These are phyloP conservation scores for Silvanus unidentatus DNA, from an alignment of 2,888 invertebrate genomes.

Conservation along the genomic window DNA sequence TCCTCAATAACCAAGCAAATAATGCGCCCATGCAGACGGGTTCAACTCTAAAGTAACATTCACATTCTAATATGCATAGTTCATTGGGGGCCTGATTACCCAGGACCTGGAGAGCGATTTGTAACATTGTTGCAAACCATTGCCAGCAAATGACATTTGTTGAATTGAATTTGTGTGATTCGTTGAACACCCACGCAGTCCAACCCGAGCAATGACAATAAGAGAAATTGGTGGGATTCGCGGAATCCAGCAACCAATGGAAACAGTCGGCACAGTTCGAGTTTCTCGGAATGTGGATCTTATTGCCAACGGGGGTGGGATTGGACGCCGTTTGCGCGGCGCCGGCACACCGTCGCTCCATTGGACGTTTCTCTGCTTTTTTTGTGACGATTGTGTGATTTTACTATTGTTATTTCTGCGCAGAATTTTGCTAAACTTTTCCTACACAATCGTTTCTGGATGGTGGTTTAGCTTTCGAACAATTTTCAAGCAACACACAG, in stretches of 20 bases:
- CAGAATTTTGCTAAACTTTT: conserved; percentile 11
- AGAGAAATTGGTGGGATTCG: conserved; percentile 46
- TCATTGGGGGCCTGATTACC: too few relatives aligned
- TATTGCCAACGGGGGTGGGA: conserved; percentile 42
- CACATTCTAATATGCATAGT: too few relatives aligned
- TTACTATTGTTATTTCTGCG: conserved; percentile 29
- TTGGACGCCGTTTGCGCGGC: conserved; percentile 37
- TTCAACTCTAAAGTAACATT: too few relatives aligned
- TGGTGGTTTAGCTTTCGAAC: too few relatives aligned
- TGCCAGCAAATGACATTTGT: not conserved
- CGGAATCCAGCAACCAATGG: conserved; percentile 42
- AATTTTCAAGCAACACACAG: too few relatives aligned
- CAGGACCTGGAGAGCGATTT: not conserved
- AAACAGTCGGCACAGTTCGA: conserved; percentile 40
- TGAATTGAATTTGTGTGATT: conserved; percentile 18
- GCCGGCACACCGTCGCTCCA: conserved; percentile 34
- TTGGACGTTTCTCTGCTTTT: conserved; percentile 38
- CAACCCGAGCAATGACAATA: conserved; percentile 44
- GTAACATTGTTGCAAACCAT: not conserved
- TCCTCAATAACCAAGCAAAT: not conserved
- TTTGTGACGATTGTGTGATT: conserved; percentile 36
- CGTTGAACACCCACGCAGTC: conserved; percentile 24
- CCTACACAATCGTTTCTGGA: too few relatives aligned
- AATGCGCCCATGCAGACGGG: too few relatives aligned
- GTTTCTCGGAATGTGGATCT: conserved; percentile 46